A percentile compares a stretch with the other conserved stretches of the same genome.
These are phyloP conservation scores for Desmodus rotundus DNA, from an alignment of 2,113 vertebrate species.

Conservation along the genomic window DNA sequence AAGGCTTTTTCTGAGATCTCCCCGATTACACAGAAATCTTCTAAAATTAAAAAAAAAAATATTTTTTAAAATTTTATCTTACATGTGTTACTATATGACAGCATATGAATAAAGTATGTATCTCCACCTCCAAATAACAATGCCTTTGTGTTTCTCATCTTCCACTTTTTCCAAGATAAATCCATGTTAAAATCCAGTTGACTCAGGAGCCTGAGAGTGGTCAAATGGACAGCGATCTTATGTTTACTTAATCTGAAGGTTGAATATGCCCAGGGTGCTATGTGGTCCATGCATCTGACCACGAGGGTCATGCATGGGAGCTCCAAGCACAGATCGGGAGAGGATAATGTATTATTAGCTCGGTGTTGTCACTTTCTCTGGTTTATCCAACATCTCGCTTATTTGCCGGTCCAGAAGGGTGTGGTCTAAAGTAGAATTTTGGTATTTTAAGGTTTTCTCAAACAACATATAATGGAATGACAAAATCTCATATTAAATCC, in stretches of 20 bases:
- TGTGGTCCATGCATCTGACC: background rate
- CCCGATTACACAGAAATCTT: background rate
- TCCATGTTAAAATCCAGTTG: background rate
- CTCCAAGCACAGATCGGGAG: background rate
- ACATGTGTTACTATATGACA: background rate
- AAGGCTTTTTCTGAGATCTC: background rate
- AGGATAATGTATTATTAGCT: background rate
- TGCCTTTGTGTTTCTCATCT: background rate
- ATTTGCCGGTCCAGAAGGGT: background rate
- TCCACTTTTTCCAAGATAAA: background rate
- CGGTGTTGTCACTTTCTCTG: background rate
- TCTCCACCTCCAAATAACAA: background rate
- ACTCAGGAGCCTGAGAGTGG: background rate
- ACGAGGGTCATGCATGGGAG: background rate
- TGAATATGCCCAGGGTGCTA: background rate
- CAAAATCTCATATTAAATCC: background rate
- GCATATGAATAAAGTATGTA: background rate
- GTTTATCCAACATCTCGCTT: background rate
- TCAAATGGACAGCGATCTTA: background rate
- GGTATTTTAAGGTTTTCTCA: background rate
- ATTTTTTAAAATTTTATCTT: background rate
- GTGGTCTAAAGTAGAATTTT: background rate
- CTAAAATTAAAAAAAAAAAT: background rate
- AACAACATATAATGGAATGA: background rate
- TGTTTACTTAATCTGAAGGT: background rate